Evolutionary conservation across 2,888 invertebrate genomes (phyloP), one percentile per base, ranked within the genome.

Genomic region (Synergus umbraculus): DNA sequence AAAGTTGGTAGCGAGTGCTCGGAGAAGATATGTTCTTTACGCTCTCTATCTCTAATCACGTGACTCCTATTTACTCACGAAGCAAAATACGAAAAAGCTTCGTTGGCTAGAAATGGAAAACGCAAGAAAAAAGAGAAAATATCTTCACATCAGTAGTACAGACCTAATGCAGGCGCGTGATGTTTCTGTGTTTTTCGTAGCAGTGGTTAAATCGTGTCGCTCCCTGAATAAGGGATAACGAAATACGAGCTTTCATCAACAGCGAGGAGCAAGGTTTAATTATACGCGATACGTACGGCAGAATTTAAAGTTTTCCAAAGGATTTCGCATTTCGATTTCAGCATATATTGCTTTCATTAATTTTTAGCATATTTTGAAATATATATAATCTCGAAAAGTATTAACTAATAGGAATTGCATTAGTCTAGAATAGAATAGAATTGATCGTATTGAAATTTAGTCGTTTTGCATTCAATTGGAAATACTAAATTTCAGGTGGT

Each of bases 11-110:
- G 83, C 83, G 85, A 85, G 85, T 87, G 88, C 85, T 85, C 85
- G 46, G 78, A 77, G 85, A 84, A 89, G 88, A 88, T 89, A 89
- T 86, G 82, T 84, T 86, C 86, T 88, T 88, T 87, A 87, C 84
- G 87, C 49, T 15, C 78, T 81, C 79, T 66, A 76, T 81, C 78
- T 73, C 65, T 79, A 64, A 65, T 46, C 46, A 49, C 15, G 46
- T 15, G 69, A 69, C 54, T 60, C 44, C n/a, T 22, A 60, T 60
- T 43, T 76, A 43, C 7, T 2, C 49, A 76, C 63, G 13, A 46
- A 69, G 46, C 22, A 69, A 46, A 37, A 69, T 60, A 15, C n/a
- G 15, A 69, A 63, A 63, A 13, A 4, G 12, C 63, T 29, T 13
- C 13, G 29, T 18, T 63, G 22, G 22, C 63, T 22, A 63, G 29